Evolutionary conservation across 2,113 vertebrate species (phyloP), one percentile per base, ranked within the genome.

Genomic region (Cololabis saira): DNA sequence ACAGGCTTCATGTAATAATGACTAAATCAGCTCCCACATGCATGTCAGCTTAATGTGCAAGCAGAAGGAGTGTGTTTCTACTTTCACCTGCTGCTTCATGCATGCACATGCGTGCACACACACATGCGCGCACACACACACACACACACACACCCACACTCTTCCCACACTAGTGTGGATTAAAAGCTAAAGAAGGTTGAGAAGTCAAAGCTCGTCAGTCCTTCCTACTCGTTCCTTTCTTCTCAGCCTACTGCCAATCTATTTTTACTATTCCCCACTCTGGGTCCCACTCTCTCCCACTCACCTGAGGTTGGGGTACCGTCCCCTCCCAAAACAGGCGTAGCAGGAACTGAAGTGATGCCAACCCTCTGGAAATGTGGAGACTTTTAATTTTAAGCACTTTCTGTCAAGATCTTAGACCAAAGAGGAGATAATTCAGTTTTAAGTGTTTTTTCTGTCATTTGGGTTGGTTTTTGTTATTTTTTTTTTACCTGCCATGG

Each of bases 161-260:
- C 55, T 71, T 49, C 75, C 67, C 76, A 84, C 79, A 79, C 67
- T 68, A 59, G 44, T 24, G 41, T 81, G 88, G 90, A 93, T 94
- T 93, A 93, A 90, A 84, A 67, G 83, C 83, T 93, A 91, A 93
- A 87, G 82, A 84, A 54, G 81, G 76, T 83, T 89, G 76, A 91
- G 85, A 89, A 92, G 90, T 89, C 87, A 89, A 65, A 84, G 83
- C 90, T 79, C 59, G 57, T 51, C 71, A 71, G 84, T 76, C 55
- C 67, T 74, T 64, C 68, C 83, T 67, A 61, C 73, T 69, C 61
- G 74, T 62, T 66, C 74, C 70, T 78, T 71, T 74, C 37, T 78
- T 22, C 61, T 74, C 51, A 65, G 50, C 49, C 64, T 16, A 71
- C 66, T 61, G 47, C 74, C 67, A 72, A 65, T 82, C 73, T 71